Evolutionary conservation across 2,888 invertebrate genomes (phyloP), one percentile per base, ranked within the genome.

Genomic region (Aporophyla lueneburgensis): DNA sequence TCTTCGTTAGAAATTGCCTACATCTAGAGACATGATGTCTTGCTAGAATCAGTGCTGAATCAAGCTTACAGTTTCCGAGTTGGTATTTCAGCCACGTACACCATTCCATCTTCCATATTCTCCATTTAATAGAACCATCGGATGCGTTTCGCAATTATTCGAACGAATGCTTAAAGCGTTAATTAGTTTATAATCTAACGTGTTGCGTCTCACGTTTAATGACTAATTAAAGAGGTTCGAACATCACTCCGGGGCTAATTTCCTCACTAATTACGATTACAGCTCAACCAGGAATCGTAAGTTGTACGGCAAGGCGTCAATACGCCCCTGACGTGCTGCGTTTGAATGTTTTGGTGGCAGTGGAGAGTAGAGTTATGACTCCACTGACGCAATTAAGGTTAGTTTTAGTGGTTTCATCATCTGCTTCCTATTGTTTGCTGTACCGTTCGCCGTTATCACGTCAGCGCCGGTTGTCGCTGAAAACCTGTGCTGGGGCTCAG

Each of bases 231-330:
- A 88, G 87, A 88, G 85, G 88, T 81, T 87, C 78, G 87, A 89
- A 82, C 89, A 92, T 90, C 90, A 92, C 93, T 92, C 83, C 90
- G 91, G 92, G 93, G 92, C 92, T 93, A 93, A 94, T 94, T 93
- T 90, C 88, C 86, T 83, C 87, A 86, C 92, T 94, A 95, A 95
- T 95, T 94, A 94, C 92, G 90, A 93, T 94, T 93, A 91, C 91
- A 90, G 89, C 91, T 91, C 89, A 86, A 88, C 88, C 91, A 91
- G 90, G 90, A 93, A 91, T 91, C 90, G 90, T 89, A 91, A 89
- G 88, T 88, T 89, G 88, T 89, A 87, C 80, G 82, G 85, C 86
- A 91, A 94, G 93, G 93, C 94, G 94, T 95, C 94, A 94, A 92
- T 92, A 92, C 93, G 93, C 93, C 94, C 91, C 88, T 83, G 81